Percentiles rank a stretch among this genome's conserved stretches.
Conservation (phyloP, 2,888 invertebrate genomes). For the Ptycholaimellus sp. region DNA sequence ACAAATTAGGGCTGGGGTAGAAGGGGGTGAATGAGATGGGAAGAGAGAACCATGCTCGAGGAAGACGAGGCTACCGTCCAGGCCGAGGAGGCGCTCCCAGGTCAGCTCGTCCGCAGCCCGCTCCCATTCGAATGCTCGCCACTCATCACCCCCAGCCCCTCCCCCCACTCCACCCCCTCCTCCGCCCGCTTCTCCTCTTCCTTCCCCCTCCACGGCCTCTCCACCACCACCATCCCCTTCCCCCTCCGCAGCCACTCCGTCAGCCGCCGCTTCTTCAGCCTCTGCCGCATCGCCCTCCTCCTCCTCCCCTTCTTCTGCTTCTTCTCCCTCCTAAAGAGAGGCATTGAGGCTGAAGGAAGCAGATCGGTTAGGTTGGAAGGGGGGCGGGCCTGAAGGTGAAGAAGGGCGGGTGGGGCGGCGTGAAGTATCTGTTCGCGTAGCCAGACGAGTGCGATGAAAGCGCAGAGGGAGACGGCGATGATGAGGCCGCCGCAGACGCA, state of each 20-base stretch:
- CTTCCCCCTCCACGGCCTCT: conserved; percentile 11
- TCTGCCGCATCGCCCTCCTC: conserved; percentile 6
- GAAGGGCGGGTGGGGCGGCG: conserved; percentile 88
- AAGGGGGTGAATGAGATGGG: too few species aligned
- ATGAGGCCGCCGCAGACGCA: conserved; percentile 88
- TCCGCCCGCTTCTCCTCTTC: conserved; percentile 7
- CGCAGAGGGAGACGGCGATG: conserved; percentile 56
- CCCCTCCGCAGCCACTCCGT: conserved; percentile 5
- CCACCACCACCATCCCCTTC: conserved; percentile 19
- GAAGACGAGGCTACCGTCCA: conserved; percentile 87
- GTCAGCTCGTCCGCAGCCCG: conserved; percentile 77
- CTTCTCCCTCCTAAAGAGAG: conserved; percentile 5
- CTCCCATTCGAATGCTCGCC: conserved; percentile 57
- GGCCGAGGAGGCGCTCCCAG: conserved; percentile 71
- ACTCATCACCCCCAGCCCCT: conserved; percentile 7
- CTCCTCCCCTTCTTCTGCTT: conserved; percentile 4
- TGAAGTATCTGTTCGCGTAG: conserved; percentile 86
- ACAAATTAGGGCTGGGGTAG: too few species aligned
- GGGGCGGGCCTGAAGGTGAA: conserved; percentile 33
- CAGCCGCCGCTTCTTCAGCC: conserved; percentile 5
- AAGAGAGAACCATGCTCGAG: too few species aligned
- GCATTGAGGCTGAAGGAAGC: too few species aligned
- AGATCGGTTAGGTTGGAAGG: neutral
- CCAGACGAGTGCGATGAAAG: conserved; percentile 86
- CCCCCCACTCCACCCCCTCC: conserved; percentile 4